Conservation (phyloP, 2,888 invertebrate genomes). For the Lumbricus terrestris region DNA sequence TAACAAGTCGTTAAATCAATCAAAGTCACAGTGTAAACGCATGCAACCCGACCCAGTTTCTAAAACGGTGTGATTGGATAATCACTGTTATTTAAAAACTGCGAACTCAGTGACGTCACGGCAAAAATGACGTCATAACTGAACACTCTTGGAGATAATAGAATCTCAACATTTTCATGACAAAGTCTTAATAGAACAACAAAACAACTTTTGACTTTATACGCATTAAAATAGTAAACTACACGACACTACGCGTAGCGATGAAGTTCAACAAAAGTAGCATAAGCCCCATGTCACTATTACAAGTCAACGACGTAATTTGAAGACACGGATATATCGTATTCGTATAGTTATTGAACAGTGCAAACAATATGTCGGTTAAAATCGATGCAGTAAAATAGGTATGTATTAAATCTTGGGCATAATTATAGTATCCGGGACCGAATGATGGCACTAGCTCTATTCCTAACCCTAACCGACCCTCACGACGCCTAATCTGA, state of each 20-base stretch:
- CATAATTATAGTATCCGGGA: too few relatives aligned
- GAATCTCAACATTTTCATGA: not conserved
- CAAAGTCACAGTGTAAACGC: too few relatives aligned
- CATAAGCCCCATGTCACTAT: too few relatives aligned
- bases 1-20: too few relatives aligned
- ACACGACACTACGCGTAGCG: too few relatives aligned
- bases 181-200: not conserved
- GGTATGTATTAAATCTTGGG: too few relatives aligned
- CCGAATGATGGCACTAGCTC: too few relatives aligned
- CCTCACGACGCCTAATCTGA: too few relatives aligned
- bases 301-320: not conserved
- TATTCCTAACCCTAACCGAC: too few relatives aligned
- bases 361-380: not conserved
- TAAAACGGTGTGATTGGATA: not conserved
- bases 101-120: not conserved
- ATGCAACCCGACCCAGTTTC: not conserved
- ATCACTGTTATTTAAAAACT: not conserved
- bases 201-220: not conserved
- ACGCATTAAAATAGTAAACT: too few relatives aligned
- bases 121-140: not conserved
- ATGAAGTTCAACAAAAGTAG: too few relatives aligned
- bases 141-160: not conserved
- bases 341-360: not conserved
- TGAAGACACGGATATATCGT: not conserved
- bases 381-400: not conserved